Conservation (phyloP, 2,113 vertebrate genomes). For the Cinclus cinclus region DNA sequence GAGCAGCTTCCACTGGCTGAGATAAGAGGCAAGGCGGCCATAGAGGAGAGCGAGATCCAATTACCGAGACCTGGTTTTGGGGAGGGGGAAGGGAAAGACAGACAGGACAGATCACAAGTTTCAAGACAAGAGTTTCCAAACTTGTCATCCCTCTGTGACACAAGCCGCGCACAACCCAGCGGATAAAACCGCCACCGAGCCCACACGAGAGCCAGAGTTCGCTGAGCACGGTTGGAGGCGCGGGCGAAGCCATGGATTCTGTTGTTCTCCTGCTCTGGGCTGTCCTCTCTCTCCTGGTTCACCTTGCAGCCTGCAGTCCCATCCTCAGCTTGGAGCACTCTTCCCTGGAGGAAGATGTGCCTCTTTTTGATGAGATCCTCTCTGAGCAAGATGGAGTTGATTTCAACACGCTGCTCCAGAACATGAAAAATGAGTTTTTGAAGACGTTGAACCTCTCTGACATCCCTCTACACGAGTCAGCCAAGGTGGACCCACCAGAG, state of each 20-base stretch:
- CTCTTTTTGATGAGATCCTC: conserved; percentile 83
- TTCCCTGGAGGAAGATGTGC: conserved; percentile 82
- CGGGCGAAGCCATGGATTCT: conserved; percentile 68
- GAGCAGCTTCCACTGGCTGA: conserved; percentile 84
- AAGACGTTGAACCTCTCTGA: conserved; percentile 90
- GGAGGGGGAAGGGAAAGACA: conserved; percentile 74
- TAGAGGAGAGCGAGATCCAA: conserved; percentile 77
- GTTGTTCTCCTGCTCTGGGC: conserved; percentile 49
- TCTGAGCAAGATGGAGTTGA: conserved; percentile 86
- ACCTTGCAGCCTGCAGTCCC: conserved; percentile 77
- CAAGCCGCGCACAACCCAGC: conserved; percentile 60
- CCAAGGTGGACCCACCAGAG: conserved; percentile 89
- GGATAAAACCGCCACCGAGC: conserved; percentile 75
- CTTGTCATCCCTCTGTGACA: conserved; percentile 81
- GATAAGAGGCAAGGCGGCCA: conserved; percentile 90
- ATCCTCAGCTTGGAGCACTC: conserved; percentile 84
- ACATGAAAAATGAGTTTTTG: conserved; percentile 89
- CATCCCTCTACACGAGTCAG: conserved; percentile 72
- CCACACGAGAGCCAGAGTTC: conserved; percentile 60
- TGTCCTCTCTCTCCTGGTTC: conserved; percentile 63
- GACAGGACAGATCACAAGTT: conserved; percentile 67
- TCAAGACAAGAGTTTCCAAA: conserved; percentile 79
- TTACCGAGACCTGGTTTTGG: conserved; percentile 80
- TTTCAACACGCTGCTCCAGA: conserved; percentile 86
- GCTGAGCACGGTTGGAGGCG: conserved; percentile 33